Percentiles rank a stretch among this genome's conserved stretches.
Evolutionary conservation across 2,888 invertebrate genomes (phyloP).

Genomic region (Lasioglossum villosulum): DNA sequence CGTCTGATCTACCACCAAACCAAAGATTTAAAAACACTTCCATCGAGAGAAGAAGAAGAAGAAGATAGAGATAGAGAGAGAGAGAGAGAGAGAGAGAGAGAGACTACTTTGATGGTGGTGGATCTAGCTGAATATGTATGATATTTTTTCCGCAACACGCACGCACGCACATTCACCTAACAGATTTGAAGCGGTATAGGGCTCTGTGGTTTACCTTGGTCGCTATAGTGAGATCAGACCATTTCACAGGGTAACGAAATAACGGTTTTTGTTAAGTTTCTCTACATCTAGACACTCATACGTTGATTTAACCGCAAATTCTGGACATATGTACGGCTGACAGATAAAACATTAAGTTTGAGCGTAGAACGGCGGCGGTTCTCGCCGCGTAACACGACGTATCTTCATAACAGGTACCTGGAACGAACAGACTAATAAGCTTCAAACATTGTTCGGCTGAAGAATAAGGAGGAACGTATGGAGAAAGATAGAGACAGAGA

Average conservation of each 20-base stretch:
- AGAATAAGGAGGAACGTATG: slow-evolving; percentile 30
- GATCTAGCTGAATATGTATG: slow-evolving; percentile 53
- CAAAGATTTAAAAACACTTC: neutral
- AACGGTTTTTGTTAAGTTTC: slow-evolving; percentile 64
- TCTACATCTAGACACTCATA: slow-evolving; percentile 72
- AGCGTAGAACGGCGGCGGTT: slow-evolving; percentile 76
- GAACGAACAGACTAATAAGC: slow-evolving; percentile 79
- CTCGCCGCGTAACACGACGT: slow-evolving; percentile 74
- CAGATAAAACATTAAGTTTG: slow-evolving; percentile 76
- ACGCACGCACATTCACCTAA: slow-evolving; percentile 76
- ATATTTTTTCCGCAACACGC: slow-evolving; percentile 61
- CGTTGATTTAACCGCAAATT: slow-evolving; percentile 76
- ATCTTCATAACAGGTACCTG: slow-evolving; percentile 84
- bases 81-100: neutral
- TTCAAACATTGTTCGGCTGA: slow-evolving; percentile 46
- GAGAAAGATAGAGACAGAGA: neutral
- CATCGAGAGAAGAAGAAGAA: neutral
- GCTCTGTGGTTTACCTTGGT: slow-evolving; percentile 76
- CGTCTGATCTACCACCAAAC: slow-evolving; percentile 70
- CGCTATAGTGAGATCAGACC: slow-evolving; percentile 74
- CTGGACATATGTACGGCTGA: slow-evolving; percentile 76
- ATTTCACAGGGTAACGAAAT: slow-evolving; percentile 68
- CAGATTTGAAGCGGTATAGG: slow-evolving; percentile 62
- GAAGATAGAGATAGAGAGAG: neutral
- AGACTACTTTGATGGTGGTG: slow-evolving; percentile 45